Base-by-base conservation (phyloP, 2,113 vertebrate genomes). In the Columba janthina region DNA sequence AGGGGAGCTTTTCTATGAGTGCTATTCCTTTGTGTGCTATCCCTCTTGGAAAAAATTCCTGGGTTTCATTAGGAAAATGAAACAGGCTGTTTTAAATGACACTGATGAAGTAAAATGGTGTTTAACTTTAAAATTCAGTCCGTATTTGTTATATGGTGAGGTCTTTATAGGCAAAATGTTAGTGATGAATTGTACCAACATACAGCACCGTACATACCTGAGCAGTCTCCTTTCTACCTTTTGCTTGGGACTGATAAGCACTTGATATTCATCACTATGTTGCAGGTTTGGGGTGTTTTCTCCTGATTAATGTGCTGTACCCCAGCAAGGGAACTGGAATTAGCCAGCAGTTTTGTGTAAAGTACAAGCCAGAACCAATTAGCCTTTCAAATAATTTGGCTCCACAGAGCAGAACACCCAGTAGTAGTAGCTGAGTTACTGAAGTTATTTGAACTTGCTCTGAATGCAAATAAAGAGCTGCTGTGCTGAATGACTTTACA, bases 341-440 rank as follows among this genome's bases (percentile, higher is more conserved):
- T 70, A 79, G 38, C 31, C 13, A 51, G 26, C 25, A 28, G 22
- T 15, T 94, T 46, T 80, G 26, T 74, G 34, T 62, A 28, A 90
- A 70, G 83, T 58, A 85, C 21, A 79, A 76, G 64, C 58, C 87
- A 90, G 71, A 91, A 83, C 64, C 38, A 89, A 83, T 95, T 73
- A 85, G 82, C 85, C 60, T 95, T 89, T 69, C 77, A 79, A 88
- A 69, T 36, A 84, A 21, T 92, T 94, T 76, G 88, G 65, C 70
- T 79, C 42, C 80, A 44, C 31, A 62, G 80, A 92, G 66, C 93
- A 85, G 85, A 85, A 73, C 42, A 25, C 69, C n/a, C 29, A 62
- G 36, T 20, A 60, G 62, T 48, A 79, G 60, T 28, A 70, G 40
- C 77, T 93, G 25, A 86, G 89, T 92, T 93, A 82, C 62, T 80